Base-by-base conservation (phyloP, 2,113 vertebrate genomes). In the Grallaria varia region DNA sequence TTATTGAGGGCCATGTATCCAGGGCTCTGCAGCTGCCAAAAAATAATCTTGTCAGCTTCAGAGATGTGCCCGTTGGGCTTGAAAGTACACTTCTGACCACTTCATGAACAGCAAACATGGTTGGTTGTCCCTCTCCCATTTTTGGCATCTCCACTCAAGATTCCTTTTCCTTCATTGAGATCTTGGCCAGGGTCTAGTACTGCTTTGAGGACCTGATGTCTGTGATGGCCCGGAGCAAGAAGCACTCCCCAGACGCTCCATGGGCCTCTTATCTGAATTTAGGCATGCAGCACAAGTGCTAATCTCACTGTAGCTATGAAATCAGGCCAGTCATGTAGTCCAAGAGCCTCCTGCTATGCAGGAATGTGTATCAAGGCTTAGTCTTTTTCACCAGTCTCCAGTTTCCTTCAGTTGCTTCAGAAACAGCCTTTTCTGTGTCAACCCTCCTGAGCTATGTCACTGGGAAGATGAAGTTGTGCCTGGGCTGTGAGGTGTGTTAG, bases 261-360 rank as follows among this genome's bases (percentile, higher is more conserved):
- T 78, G 59, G 39, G 42, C 37, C 31, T 71, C 39, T 52, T 67
- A 77, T 6, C 72, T 90, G 63, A 85, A 80, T 80, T 86, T 55
- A 80, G 40, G 47, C 37, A 23, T 42, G 35, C 56, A 68, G 12
- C 6, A 2, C 19, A 53, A 88, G 72, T 33, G 35, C 39, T 90
- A 24, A 86, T 81, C 68, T 92, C 73, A 24, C 49, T 74, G 73
- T 92, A 67, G 42, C 53, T 89, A 37, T 55, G 59, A 95, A 95
- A 52, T 75, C 55, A 67, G 39, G 55, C 35, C 50, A 62, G 50
- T 91, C 64, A 62, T 44, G 73, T 49, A 40, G 35, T 84, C 94
- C 74, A 78, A 37, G 39, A 56, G 56, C 58, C 52, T 89, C 84
- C 60, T 89, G 79, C 74, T 9, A 2, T 14, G 30, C 2, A 2